Percentiles rank a stretch among this genome's conserved stretches.
Conservation (phyloP, 2,797 vertebrate species). For the Alfaro cultratus region DNA sequence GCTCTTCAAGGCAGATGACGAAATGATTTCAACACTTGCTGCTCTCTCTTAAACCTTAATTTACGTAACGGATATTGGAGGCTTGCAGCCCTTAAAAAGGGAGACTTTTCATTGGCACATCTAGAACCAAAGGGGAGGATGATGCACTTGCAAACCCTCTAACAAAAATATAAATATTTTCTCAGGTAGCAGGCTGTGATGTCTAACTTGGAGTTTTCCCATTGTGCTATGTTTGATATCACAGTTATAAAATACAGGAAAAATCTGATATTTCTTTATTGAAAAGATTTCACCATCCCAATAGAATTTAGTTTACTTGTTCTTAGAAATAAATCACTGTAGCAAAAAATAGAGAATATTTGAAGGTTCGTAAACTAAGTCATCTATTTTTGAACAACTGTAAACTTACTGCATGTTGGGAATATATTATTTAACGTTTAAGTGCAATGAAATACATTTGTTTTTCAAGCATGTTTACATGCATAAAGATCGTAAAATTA, state of each 20-base stretch:
- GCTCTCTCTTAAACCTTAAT: neutral
- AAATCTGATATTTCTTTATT: neutral
- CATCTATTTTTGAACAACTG: neutral
- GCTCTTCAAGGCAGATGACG: neutral
- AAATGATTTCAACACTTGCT: neutral
- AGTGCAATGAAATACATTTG: neutral
- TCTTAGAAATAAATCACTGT: neutral
- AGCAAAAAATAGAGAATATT: neutral
- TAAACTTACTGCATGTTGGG: neutral
- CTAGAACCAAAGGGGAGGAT: neutral
- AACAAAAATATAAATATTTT: neutral
- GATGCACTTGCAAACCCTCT: neutral
- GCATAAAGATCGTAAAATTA: neutral
- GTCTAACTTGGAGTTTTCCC: neutral
- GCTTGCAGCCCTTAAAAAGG: too few relatives aligned
- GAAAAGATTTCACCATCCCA: neutral
- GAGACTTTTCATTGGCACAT: neutral
- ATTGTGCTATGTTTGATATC: neutral
- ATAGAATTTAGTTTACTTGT: neutral
- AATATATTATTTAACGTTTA: neutral
- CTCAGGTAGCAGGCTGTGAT: neutral
- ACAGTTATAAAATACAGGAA: neutral
- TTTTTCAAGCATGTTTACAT: neutral
- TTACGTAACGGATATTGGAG: neutral
- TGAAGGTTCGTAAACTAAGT: neutral